These are phyloP conservation scores for Drosophila seguyi DNA, from an alignment of 1,140 invertebrate species.

Conservation along the genomic window DNA sequence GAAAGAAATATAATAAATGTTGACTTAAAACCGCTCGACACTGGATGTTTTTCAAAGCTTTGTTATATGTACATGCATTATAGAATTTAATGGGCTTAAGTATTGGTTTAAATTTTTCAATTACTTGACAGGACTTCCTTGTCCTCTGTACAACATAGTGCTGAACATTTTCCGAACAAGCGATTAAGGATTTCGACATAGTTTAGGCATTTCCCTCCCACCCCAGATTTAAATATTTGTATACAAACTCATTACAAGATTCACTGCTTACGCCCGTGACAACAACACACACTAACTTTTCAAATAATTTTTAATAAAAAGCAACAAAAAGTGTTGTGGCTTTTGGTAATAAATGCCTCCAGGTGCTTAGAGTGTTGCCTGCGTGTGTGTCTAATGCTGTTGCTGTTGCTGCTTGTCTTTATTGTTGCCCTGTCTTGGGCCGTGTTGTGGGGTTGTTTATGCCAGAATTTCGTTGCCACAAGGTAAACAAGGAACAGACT, in stretches of 20 bases:
- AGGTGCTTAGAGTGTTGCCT: slow-evolving; percentile 46
- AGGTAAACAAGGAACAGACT: slow-evolving; percentile 31
- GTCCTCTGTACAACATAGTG: background rate
- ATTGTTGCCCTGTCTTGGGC: slow-evolving; percentile 16
- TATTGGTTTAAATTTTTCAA: background rate
- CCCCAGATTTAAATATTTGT: slow-evolving; percentile 30
- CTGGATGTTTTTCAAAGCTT: too few species aligned
- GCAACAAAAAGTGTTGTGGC: slow-evolving; percentile 57
- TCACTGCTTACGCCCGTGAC: slow-evolving; percentile 22
- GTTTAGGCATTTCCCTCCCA: background rate
- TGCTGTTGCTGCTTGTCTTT: slow-evolving; percentile 20
- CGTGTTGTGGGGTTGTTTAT: slow-evolving; percentile 61
- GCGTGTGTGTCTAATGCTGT: slow-evolving; percentile 25
- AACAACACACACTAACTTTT: slow-evolving; percentile 67
- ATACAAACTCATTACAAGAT: slow-evolving; percentile 41
- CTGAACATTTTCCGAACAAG: background rate
- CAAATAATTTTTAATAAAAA: slow-evolving; percentile 77
- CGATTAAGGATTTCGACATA: slow-evolving; percentile 12
- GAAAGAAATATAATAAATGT: background rate
- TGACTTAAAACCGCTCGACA: background rate
- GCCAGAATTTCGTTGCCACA: slow-evolving; percentile 41
- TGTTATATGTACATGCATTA: too few species aligned
- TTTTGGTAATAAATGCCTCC: slow-evolving; percentile 56
- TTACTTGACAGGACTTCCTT: background rate
- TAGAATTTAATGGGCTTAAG: background rate